phyloP scores from a whole-genome alignment of 2,113 vertebrate species.

The Podarcis muralis region DNA sequence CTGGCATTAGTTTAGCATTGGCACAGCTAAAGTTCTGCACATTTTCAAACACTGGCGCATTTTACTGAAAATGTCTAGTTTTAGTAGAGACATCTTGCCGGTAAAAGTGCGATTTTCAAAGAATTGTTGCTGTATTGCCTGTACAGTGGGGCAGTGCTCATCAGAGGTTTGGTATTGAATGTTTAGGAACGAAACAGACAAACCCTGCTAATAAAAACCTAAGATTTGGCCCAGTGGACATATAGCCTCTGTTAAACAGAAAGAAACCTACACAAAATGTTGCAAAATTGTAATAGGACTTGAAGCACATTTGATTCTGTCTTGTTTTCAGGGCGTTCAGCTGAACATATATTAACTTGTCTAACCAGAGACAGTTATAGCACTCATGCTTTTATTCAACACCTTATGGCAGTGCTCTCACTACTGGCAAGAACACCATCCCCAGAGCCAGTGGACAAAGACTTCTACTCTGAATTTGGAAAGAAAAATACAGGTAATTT shows the following conservation, averaged over 20 bases:
- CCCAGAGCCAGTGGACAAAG: constrained; percentile 91
- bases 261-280: neutral
- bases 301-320: neutral
- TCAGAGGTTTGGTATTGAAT: no score
- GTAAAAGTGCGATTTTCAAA: neutral
- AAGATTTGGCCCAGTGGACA: no score
- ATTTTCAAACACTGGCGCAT: neutral
- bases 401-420: constrained; percentile 92
- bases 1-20: neutral
- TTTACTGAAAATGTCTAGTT: neutral
- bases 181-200: no score
- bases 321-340: constrained; percentile 76
- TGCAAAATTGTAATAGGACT: rapidly evolving
- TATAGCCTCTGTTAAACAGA: no score
- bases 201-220: no score
- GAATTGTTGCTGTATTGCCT: no score
- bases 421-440: constrained; percentile 87
- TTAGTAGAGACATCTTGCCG: neutral
- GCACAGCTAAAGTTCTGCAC: neutral
- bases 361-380: constrained; percentile 92
- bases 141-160: no score
- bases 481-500: constrained; percentile 86
- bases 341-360: constrained; percentile 88
- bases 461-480: constrained; percentile 97
- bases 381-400: constrained; percentile 92